Base-by-base conservation (phyloP, 2,113 vertebrate species). In the Thymallus thymallus region DNA sequence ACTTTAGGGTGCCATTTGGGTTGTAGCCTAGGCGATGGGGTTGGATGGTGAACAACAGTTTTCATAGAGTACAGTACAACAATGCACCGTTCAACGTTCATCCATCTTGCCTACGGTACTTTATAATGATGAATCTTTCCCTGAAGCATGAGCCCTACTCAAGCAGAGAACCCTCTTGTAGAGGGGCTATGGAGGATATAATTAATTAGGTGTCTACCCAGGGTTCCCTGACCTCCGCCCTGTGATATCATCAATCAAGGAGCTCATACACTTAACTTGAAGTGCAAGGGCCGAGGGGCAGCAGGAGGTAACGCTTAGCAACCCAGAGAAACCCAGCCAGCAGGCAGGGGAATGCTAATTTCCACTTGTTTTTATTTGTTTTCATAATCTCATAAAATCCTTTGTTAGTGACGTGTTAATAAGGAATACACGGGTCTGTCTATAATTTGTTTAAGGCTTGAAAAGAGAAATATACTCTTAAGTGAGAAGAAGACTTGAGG, bases 201-300 rank as follows among this genome's bases (percentile, higher is more conserved):
- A 97, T 97, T 95, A 96, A 98, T 96, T 95, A 96, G 94, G 94
- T 93, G 93, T 95, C 95, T 94, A 94, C 94, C 94, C 93, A 92
- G 94, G 94, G 94, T 94, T 93, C 88, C 75, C 72, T 83, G 94
- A 93, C 95, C 97, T 95, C 91, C 88, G 95, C 90, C 95, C 96
- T 85, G 65, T 90, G 88, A 93, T 94, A 95, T 96, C 95, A 95
- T 98, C 94, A 93, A 98, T 98, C 96, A 98, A 88, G 82, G 87
- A 87, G 87, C 90, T 94, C 92, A 87, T 91, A 91, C 91, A 93
- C 84, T 93, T 88, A 92, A 89, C 91, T 90, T 93, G 92, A 93
- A 95, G 91, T 88, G 85, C 87, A 68, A 71, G 83, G 83, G 70
- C 78, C 74, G 63, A 60, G 88, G 91, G 90, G 85, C 89, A 89